A percentile compares a stretch with the other conserved stretches of the same genome.
Conservation (phyloP, 1,140 invertebrate genomes). For the Dinoponera quadriceps region DNA sequence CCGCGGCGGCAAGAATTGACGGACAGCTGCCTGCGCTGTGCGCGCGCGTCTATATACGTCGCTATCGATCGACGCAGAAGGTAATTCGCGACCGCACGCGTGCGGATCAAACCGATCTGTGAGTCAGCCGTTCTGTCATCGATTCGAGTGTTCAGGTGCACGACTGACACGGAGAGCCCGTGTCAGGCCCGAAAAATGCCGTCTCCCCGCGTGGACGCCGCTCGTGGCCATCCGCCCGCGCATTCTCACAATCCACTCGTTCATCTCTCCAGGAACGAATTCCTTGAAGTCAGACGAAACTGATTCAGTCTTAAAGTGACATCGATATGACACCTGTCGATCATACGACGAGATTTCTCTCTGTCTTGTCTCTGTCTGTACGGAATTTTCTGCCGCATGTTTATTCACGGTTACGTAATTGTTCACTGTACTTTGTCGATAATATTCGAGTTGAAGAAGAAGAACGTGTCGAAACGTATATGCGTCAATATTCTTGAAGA, state of each 20-base stretch:
- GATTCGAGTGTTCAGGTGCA: constrained; percentile 1
- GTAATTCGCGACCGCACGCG: constrained; percentile 25
- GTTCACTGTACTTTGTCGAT: no score
- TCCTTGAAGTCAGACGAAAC: no score
- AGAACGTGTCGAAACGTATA: no score
- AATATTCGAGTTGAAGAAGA: no score
- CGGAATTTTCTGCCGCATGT: no score
- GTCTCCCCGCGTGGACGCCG: neutral
- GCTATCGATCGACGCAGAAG: constrained; percentile 27
- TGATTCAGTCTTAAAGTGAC: no score
- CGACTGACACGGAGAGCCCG: neutral
- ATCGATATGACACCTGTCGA: no score
- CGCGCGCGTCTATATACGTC: neutral
- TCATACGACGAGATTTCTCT: no score
- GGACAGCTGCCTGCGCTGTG: constrained; percentile 10
- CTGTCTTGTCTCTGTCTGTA: no score
- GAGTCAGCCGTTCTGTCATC: constrained; percentile 24
- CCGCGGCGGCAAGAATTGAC: constrained; percentile 31
- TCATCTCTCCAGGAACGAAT: neutral
- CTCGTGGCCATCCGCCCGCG: no score
- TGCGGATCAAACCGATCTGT: constrained; percentile 32
- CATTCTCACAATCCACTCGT: constrained; percentile 2
- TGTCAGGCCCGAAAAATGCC: neutral
- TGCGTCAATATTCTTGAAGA: no score
- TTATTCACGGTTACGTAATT: no score